Conservation (phyloP, 1,140 invertebrate species). For the Chrysomallon squamiferum region DNA sequence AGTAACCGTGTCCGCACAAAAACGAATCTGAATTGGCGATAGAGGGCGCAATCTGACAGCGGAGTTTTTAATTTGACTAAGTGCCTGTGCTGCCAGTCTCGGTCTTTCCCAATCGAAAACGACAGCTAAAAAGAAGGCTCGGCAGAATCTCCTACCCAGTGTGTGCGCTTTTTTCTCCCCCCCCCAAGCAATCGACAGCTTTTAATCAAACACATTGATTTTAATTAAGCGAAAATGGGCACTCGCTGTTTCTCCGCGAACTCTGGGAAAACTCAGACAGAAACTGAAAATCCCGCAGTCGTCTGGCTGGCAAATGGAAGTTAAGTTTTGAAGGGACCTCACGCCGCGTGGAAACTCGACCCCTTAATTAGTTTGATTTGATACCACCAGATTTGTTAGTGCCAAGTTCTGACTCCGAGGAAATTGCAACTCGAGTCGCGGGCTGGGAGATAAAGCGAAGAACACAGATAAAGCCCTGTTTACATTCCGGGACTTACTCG, state of each 20-base stretch:
- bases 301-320: not conserved
- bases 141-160: too few relatives aligned
- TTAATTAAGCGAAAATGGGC: slow-evolving; percentile 8
- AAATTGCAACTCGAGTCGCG: too few relatives aligned
- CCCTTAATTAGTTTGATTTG: slow-evolving; percentile 7
- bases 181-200: not conserved
- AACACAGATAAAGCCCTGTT: too few relatives aligned
- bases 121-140: too few relatives aligned
- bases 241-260: not conserved
- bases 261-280: too few relatives aligned
- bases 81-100: not conserved
- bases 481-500: too few relatives aligned
- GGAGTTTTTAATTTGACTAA: slow-evolving; percentile 6
- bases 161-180: too few relatives aligned
- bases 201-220: slow-evolving; percentile 8
- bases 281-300: not conserved
- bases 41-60: not conserved
- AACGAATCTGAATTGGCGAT: slow-evolving; percentile 4
- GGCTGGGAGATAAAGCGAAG: too few relatives aligned
- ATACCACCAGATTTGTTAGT: slow-evolving; percentile 3
- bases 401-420: not conserved
- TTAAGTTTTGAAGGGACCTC: not conserved
- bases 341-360: not conserved
- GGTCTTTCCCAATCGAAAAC: too few relatives aligned
- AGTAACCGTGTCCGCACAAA: slow-evolving; percentile 3